Evolutionary conservation across 2,113 vertebrate species (phyloP).

Genomic region (Scophthalmus maximus): DNA sequence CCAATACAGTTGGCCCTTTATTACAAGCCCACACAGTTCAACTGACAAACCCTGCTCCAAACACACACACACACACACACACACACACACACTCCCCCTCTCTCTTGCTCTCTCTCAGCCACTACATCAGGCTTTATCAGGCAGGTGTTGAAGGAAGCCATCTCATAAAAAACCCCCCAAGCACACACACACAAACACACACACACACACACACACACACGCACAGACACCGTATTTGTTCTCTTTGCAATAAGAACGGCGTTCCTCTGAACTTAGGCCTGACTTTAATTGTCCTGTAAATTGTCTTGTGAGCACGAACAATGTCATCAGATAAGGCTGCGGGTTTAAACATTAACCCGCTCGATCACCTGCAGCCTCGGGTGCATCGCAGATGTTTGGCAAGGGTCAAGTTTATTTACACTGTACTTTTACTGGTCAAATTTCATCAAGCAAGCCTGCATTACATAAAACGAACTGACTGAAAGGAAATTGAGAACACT

Average conservation of each 20-base stretch:
- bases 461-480: too few species aligned
- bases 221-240: too few species aligned
- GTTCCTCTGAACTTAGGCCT: background rate
- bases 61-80: too few species aligned
- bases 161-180: too few species aligned
- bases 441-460: background rate
- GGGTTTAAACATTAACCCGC: slow-evolving; percentile 42
- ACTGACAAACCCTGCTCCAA: background rate
- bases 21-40: slow-evolving; percentile 34
- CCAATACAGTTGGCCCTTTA: slow-evolving; percentile 41
- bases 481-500: too few species aligned
- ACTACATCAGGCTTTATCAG: too few species aligned
- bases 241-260: too few species aligned
- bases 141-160: too few species aligned
- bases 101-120: too few species aligned
- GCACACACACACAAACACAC: too few species aligned
- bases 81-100: too few species aligned
- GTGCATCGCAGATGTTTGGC: background rate
- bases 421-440: background rate
- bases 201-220: background rate
- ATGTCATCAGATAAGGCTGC: background rate
- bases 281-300: slow-evolving; percentile 1
- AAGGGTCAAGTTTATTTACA: background rate
- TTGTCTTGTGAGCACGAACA: background rate
- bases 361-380: slow-evolving; percentile 12